Evolutionary conservation across 2,113 vertebrate genomes (phyloP).

Genomic region (Ciconia boyciana): DNA sequence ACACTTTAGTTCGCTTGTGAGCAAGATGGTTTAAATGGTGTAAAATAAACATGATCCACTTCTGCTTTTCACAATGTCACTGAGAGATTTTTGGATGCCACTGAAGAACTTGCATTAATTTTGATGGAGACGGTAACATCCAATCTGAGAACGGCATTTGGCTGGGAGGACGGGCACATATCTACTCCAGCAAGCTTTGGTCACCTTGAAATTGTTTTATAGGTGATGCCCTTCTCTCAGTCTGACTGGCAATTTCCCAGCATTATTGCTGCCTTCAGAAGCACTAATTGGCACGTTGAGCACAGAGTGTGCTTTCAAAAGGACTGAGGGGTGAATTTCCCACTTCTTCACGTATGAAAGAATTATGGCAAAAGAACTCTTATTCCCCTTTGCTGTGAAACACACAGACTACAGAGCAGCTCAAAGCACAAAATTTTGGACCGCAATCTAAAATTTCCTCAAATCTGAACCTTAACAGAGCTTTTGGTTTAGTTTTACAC

Average conservation of each 20-base stretch:
- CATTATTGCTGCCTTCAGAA: neutral
- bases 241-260: neutral
- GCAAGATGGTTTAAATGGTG: neutral
- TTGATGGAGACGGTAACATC: neutral
- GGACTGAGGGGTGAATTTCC: neutral
- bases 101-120: neutral
- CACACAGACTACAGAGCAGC: neutral
- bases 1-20: neutral
- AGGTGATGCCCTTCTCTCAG: neutral
- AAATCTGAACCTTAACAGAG: conserved; percentile 19
- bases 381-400: neutral
- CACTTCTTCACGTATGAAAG: neutral
- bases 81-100: neutral
- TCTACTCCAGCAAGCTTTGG: neutral
- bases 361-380: neutral
- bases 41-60: neutral
- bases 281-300: neutral
- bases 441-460: neutral
- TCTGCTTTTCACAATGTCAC: neutral
- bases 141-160: neutral
- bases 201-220: neutral
- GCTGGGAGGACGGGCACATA: neutral
- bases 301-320: neutral
- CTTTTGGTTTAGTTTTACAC: conserved; percentile 30
- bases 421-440: conserved; percentile 12